Evolutionary conservation across 2,888 invertebrate species (phyloP).

Genomic region (Hypena proboscidalis): DNA sequence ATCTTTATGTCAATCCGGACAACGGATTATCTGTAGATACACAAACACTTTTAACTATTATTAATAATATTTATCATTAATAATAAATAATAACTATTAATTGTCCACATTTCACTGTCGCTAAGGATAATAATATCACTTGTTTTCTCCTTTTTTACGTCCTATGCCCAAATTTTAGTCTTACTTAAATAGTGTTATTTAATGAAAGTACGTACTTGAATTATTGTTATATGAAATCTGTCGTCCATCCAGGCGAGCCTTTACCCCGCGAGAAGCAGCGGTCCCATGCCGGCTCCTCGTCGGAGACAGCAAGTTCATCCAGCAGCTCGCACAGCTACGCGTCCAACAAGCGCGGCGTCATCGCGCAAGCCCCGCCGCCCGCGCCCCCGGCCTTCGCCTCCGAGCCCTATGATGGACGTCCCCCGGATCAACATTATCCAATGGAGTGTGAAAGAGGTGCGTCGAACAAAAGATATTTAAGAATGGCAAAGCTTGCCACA

Average conservation of each 20-base stretch:
- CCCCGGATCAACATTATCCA: slow-evolving; percentile 50
- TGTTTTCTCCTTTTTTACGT: too few relatives aligned
- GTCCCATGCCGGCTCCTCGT: slow-evolving; percentile 62
- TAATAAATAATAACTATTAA: too few relatives aligned
- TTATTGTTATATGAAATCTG: not conserved
- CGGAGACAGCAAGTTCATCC: slow-evolving; percentile 85
- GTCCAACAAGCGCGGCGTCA: slow-evolving; percentile 52
- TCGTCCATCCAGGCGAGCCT: slow-evolving; percentile 47
- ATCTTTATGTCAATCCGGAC: too few relatives aligned
- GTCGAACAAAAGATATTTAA: not conserved
- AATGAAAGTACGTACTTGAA: too few relatives aligned
- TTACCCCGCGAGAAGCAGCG: slow-evolving; percentile 54
- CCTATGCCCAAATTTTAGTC: too few relatives aligned
- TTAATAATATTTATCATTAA: too few relatives aligned
- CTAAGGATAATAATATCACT: too few relatives aligned
- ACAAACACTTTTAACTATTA: too few relatives aligned
- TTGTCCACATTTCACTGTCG: too few relatives aligned
- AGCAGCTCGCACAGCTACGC: slow-evolving; percentile 75
- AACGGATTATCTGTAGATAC: too few relatives aligned
- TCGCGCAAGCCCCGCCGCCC: slow-evolving; percentile 58
- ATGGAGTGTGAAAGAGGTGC: slow-evolving; percentile 77
- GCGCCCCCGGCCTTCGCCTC: slow-evolving; percentile 57
- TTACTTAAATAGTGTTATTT: too few relatives aligned
- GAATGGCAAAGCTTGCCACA: too few relatives aligned
- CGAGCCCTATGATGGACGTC: slow-evolving; percentile 58